phyloP scores from a whole-genome alignment of 2,797 vertebrate species.

The Oophaga sylvatica region DNA sequence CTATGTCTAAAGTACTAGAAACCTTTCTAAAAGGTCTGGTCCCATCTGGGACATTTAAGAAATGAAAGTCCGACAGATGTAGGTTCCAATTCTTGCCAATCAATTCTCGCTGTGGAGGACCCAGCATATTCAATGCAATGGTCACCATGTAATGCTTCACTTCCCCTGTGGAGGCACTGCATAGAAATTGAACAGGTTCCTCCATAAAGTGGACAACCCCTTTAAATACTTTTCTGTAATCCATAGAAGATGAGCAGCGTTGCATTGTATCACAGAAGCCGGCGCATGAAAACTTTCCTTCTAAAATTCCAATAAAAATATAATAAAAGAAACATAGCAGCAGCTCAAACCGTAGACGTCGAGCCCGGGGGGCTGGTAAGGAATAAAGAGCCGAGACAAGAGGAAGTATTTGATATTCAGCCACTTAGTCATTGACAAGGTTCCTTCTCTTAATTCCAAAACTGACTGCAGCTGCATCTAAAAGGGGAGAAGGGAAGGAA shows the following conservation, averaged over 20 bases:
- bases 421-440: conserved; percentile 39
- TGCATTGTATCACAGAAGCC: not conserved
- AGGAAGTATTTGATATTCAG: conserved; percentile 43
- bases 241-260: no score
- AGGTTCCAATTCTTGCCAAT: no score
- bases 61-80: no score
- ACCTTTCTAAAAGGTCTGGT: no score
- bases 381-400: conserved; percentile 20
- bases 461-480: conserved; percentile 50
- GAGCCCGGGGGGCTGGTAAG: conserved; percentile 13
- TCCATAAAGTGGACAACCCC: not conserved
- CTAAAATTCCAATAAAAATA: not conserved
- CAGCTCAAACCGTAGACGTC: conserved; percentile 8
- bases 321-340: conserved; percentile 5
- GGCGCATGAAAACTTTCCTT: not conserved
- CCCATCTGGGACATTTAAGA: no score
- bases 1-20: no score
- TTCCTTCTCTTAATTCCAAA: conserved; percentile 21
- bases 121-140: not conserved
- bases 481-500: conserved; percentile 4
- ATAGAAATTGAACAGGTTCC: not conserved
- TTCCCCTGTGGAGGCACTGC: not conserved
- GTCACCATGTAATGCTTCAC: not conserved
- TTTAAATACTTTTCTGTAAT: not conserved
- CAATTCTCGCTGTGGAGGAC: not conserved